Evolutionary conservation across 1,140 invertebrate genomes (phyloP).

Genomic region (Penaeus chinensis): DNA sequence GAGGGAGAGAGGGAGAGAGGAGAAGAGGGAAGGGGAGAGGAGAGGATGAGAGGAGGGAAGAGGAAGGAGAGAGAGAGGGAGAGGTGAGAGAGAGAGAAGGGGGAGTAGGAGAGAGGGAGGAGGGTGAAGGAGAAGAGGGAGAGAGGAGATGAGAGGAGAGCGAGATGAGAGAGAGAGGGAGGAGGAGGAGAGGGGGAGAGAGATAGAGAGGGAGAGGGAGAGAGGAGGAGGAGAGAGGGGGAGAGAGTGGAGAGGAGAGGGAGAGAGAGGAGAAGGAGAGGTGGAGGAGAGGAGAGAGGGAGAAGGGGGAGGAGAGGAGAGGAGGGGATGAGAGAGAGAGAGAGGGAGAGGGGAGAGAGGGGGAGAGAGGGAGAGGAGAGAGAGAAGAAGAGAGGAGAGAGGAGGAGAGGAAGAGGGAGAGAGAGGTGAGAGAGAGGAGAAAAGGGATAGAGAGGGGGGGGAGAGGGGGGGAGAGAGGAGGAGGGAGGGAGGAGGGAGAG

Average conservation of each 20-base stretch:
- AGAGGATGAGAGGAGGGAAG: no score
- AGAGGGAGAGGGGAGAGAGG: background rate
- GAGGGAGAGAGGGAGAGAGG: background rate
- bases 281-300: background rate
- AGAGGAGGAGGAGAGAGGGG: no score
- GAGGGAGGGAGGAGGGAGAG: background rate
- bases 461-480: no score
- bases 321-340: background rate
- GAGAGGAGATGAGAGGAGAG: no score
- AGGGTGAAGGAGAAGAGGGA: no score
- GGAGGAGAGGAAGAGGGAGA: no score
- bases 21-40: background rate
- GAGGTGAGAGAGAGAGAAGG: no score
- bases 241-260: background rate
- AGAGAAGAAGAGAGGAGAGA: background rate
- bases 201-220: background rate
- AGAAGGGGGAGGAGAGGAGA: background rate
- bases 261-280: background rate
- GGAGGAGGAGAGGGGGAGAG: background rate
- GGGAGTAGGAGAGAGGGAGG: background rate
- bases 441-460: no score
- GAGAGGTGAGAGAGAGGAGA: no score
- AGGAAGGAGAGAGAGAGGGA: no score
- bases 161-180: no score
- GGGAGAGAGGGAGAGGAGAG: no score